Percentiles rank a stretch among this genome's conserved stretches.
These are phyloP conservation scores for Rhabdomys dilectus DNA, from an alignment of 2,113 vertebrate species.

Conservation along the genomic window DNA sequence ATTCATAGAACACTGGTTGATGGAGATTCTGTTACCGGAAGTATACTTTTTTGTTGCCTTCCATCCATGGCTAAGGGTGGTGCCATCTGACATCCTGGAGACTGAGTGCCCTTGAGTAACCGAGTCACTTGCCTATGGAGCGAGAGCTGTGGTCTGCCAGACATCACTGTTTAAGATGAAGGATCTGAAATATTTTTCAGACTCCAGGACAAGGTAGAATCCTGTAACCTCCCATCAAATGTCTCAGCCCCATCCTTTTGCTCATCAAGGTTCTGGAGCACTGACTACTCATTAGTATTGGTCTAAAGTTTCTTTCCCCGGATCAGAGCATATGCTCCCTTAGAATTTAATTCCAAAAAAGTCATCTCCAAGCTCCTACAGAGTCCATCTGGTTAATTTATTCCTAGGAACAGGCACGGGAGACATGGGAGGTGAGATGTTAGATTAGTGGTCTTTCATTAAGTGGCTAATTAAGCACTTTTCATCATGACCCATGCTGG, in stretches of 20 bases:
- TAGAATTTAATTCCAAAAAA: not conserved
- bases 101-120: not conserved
- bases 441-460: slow-evolving; percentile 14
- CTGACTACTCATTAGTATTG: not conserved
- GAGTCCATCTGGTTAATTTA: not conserved
- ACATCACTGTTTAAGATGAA: not conserved
- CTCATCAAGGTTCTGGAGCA: not conserved
- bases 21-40: not conserved
- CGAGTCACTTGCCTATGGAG: not conserved
- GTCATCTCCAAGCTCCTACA: not conserved
- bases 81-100: not conserved
- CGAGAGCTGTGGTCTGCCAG: not conserved
- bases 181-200: not conserved
- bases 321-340: not conserved
- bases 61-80: not conserved
- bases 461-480: slow-evolving; percentile 37
- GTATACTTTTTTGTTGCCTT: not conserved
- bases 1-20: not conserved
- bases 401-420: not conserved
- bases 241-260: not conserved
- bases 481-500: not conserved
- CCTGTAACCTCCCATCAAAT: not conserved
- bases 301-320: not conserved
- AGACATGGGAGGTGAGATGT: not conserved
- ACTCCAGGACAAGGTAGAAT: not conserved